Base-by-base conservation (phyloP, 2,888 invertebrate species). In the Scaptomyza parva region DNA sequence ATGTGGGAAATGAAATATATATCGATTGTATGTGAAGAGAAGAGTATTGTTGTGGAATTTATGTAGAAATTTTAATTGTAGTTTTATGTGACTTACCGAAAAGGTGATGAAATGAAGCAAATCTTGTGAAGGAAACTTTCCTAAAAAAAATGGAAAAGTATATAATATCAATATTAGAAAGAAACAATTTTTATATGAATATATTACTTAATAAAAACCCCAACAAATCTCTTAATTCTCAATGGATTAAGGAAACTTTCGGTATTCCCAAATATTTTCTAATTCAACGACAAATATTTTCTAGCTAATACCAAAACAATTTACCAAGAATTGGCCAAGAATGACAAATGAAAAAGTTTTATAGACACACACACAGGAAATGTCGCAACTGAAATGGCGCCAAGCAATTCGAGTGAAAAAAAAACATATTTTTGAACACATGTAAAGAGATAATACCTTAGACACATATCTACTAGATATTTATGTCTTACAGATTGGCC, bases 401-500 rank as follows among this genome's bases (percentile, higher is more conserved):
- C 66, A 50, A 33, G 6, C 6, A 47, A 47, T n/a, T n/a, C n/a
- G n/a, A n/a, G n/a, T n/a, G n/a, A n/a, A n/a, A n/a, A n/a, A n/a
- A n/a, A n/a, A n/a, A n/a, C n/a, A 26, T n/a, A 48, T 22, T 18
- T 44, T n/a, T n/a, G n/a, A 20, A 44, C 37, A 48, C 30, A n/a
- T 54, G 24, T 55, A 53, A 3, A 37, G 54, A 18, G 18, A 33
- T 3, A n/a, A n/a, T n/a, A n/a, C n/a, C n/a, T 47, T 9, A 3
- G 11, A 28, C 17, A 28, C 24, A 4, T 41, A 37, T 37, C 41
- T 24, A 52, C 14, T 22, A 20, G 33, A 33, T 70, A 73, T 67
- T 52, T 59, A 60, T 57, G 48, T 54, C 41, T 18, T 14, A 12
- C 12, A 26, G 65, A 79, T 83, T 70, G 68, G 63, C 70, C 68